These are phyloP conservation scores for Diceros bicornis DNA, from an alignment of 2,797 vertebrate genomes.

Conservation along the genomic window DNA sequence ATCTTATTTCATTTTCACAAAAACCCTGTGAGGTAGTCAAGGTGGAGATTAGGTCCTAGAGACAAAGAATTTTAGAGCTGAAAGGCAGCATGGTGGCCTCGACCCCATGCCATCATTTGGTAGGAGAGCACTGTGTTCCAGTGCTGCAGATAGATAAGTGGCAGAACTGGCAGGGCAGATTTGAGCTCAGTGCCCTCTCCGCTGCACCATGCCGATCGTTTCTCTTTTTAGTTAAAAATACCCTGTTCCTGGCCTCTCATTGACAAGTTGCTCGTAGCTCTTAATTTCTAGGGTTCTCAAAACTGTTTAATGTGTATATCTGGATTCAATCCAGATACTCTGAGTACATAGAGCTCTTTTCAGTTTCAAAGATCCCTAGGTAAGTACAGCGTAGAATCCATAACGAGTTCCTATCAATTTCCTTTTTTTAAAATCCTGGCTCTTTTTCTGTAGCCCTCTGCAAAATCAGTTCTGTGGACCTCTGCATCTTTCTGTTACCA, in stretches of 20 bases:
- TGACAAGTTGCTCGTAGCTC: neutral
- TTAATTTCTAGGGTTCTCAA: slow-evolving; percentile 31
- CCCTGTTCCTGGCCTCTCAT: neutral
- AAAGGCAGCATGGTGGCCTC: neutral
- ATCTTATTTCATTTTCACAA: neutral
- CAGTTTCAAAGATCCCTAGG: slow-evolving; percentile 3
- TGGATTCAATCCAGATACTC: slow-evolving; percentile 41
- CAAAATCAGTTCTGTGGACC: neutral
- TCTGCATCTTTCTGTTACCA: neutral
- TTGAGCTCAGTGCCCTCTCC: neutral
- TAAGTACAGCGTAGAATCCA: neutral
- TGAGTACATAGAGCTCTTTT: neutral
- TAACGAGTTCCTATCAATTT: neutral
- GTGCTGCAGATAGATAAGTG: neutral
- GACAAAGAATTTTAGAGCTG: neutral
- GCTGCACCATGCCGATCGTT: neutral
- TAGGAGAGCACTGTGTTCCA: neutral
- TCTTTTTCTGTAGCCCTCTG: neutral
- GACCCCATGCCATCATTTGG: neutral
- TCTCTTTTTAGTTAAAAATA: slow-evolving; percentile 58
- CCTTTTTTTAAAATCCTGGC: neutral
- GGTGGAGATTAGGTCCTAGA: neutral
- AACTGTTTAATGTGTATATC: neutral
- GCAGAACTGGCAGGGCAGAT: neutral
- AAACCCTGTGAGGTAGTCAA: neutral